phyloP scores from a whole-genome alignment of 2,888 invertebrate species.

The Scaptomyza tumidula region DNA sequence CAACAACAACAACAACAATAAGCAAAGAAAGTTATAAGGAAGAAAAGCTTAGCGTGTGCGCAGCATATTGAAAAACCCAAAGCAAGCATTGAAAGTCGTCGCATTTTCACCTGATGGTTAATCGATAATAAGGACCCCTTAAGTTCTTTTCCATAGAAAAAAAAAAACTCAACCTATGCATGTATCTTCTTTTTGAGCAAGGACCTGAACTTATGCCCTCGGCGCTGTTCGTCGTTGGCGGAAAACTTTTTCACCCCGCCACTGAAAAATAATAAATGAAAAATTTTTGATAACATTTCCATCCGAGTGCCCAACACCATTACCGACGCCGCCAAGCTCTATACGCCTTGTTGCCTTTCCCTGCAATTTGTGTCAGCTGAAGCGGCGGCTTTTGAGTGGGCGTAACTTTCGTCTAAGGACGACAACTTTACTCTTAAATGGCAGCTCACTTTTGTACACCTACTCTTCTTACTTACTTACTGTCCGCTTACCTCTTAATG shows the following conservation, averaged over 20 bases:
- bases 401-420: conserved; percentile 60
- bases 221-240: conserved; percentile 29
- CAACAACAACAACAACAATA: background rate
- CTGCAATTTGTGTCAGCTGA: conserved; percentile 33
- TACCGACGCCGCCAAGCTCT: background rate
- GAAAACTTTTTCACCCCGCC: conserved; percentile 35
- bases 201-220: conserved; percentile 37
- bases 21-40: conserved; percentile 5
- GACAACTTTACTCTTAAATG: conserved; percentile 50
- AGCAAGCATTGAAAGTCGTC: conserved; percentile 41
- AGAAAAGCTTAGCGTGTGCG: conserved; percentile 59
- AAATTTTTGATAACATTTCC: conserved; percentile 36
- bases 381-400: conserved; percentile 57
- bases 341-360: background rate
- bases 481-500: conserved; percentile 32
- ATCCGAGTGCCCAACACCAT: background rate
- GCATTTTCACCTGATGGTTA: conserved; percentile 73
- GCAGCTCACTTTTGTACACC: conserved; percentile 24
- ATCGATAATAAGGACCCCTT: conserved; percentile 72
- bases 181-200: background rate
- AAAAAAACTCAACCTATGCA: background rate
- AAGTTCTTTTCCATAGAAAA: conserved; percentile 31
- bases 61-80: conserved; percentile 65
- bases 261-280: conserved; percentile 68
- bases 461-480: conserved; percentile 21